Evolutionary conservation across 1,140 invertebrate genomes (phyloP).

Genomic region (Mamestra configurata): DNA sequence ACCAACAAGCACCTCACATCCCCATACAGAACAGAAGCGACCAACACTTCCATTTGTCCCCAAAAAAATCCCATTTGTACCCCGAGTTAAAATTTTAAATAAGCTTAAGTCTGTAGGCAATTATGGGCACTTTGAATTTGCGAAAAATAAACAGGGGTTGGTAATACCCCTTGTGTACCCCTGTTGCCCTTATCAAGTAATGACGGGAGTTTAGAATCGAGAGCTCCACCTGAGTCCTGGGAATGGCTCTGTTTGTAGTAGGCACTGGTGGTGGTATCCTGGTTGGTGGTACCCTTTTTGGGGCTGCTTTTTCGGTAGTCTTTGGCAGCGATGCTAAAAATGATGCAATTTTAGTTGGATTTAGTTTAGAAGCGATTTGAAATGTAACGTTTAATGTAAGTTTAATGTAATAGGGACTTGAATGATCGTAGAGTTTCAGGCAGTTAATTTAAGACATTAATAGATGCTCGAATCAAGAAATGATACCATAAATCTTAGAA

Average conservation of each 20-base stretch:
- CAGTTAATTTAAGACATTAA: neutral
- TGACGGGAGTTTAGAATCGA: slow-evolving; percentile 72
- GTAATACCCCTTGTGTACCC: slow-evolving; percentile 46
- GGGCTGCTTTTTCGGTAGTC: neutral
- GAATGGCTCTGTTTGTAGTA: neutral
- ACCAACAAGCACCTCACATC: neutral
- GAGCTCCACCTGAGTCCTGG: slow-evolving; percentile 73
- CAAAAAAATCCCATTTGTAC: slow-evolving; percentile 56
- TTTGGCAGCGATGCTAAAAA: too few species aligned
- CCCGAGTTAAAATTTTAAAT: slow-evolving; percentile 58
- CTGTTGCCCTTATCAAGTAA: slow-evolving; percentile 73
- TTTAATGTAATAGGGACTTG: too few species aligned
- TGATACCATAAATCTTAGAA: neutral
- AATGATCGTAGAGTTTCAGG: too few species aligned
- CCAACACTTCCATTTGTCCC: slow-evolving; percentile 16
- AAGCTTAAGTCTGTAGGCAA: slow-evolving; percentile 62
- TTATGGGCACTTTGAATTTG: slow-evolving; percentile 61
- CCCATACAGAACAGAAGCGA: slow-evolving; percentile 13
- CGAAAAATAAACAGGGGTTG: slow-evolving; percentile 70
- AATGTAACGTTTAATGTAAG: too few species aligned
- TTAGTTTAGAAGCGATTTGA: too few species aligned
- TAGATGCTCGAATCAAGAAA: neutral
- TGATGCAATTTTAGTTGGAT: too few species aligned
- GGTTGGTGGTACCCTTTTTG: too few species aligned
- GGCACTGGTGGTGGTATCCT: neutral